phyloP scores from a whole-genome alignment of 2,113 vertebrate species.

The Strix aluco region DNA sequence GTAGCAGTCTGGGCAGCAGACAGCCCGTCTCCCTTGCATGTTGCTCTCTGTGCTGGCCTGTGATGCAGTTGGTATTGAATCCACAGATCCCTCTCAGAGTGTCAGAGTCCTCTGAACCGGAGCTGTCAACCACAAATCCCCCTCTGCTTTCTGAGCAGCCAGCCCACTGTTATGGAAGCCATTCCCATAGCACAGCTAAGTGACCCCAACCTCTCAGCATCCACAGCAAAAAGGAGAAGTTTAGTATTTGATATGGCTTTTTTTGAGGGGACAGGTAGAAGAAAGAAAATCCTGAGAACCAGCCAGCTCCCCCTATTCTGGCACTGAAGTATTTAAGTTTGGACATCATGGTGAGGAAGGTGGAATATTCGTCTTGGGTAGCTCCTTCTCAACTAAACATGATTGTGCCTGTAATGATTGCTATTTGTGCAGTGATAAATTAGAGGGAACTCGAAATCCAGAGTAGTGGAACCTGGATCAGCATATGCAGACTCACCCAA shows the following conservation, averaged over 20 bases:
- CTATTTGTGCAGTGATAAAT: not conserved
- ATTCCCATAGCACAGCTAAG: not conserved
- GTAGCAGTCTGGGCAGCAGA: not conserved
- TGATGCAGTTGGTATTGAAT: not conserved
- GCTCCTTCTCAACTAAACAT: not conserved
- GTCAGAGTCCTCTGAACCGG: not conserved
- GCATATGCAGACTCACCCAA: not conserved
- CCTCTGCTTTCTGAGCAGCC: not conserved
- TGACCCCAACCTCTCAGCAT: not conserved
- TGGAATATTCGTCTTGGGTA: not conserved
- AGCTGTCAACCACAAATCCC: not conserved
- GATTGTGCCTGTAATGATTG: not conserved
- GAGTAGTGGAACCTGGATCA: not conserved
- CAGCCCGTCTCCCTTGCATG: rapidly evolving
- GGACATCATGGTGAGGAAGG: not conserved
- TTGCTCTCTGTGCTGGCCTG: not conserved
- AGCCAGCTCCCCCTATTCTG: not conserved
- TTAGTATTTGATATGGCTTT: not conserved
- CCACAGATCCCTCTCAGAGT: not conserved
- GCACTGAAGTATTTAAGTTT: not conserved
- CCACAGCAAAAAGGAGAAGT: not conserved
- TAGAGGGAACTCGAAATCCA: not conserved
- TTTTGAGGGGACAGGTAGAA: not conserved
- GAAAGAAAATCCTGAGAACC: not conserved
- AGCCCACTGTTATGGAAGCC: not conserved